Percentiles rank a stretch among this genome's conserved stretches.
Evolutionary conservation across 2,113 vertebrate genomes (phyloP).

Genomic region (Corythoichthys haematopterus): DNA sequence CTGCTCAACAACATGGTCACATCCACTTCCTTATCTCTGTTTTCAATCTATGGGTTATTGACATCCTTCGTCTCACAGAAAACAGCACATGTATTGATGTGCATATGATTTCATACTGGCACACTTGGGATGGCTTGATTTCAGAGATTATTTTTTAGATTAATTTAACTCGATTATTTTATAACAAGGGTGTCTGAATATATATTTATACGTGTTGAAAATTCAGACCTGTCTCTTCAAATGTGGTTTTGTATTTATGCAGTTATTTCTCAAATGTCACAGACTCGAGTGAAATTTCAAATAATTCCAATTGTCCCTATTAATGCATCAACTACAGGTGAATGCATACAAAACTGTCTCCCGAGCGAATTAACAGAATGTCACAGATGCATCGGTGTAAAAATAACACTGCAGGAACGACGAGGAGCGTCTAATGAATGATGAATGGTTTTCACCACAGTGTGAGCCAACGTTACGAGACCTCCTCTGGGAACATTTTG

Average conservation of each 20-base stretch:
- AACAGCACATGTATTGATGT: constrained; percentile 36
- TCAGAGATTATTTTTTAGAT: constrained; percentile 51
- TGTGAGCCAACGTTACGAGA: constrained; percentile 14
- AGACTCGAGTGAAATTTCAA: constrained; percentile 15
- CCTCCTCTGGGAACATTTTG: constrained; percentile 28
- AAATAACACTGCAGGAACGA: constrained; percentile 17
- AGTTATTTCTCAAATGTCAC: neutral
- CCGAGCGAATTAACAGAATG: constrained; percentile 11
- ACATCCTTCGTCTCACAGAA: constrained; percentile 48
- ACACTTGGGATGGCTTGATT: constrained; percentile 37
- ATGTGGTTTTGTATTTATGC: neutral
- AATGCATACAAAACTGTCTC: constrained; percentile 6
- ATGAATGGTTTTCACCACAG: constrained; percentile 30
- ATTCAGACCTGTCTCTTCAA: neutral
- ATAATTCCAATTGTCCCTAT: constrained; percentile 11
- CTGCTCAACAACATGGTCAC: constrained; percentile 55
- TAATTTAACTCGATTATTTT: constrained; percentile 29
- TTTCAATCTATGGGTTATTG: constrained; percentile 54
- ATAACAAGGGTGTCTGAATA: constrained; percentile 41
- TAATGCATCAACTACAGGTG: constrained; percentile 6
- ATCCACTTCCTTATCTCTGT: constrained; percentile 22
- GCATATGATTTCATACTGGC: constrained; percentile 46
- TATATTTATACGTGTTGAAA: neutral
- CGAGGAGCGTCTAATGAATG: constrained; percentile 35
- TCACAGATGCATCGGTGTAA: constrained; percentile 22